Evolutionary conservation across 2,888 invertebrate species (phyloP).

Genomic region (Unio pictorum): DNA sequence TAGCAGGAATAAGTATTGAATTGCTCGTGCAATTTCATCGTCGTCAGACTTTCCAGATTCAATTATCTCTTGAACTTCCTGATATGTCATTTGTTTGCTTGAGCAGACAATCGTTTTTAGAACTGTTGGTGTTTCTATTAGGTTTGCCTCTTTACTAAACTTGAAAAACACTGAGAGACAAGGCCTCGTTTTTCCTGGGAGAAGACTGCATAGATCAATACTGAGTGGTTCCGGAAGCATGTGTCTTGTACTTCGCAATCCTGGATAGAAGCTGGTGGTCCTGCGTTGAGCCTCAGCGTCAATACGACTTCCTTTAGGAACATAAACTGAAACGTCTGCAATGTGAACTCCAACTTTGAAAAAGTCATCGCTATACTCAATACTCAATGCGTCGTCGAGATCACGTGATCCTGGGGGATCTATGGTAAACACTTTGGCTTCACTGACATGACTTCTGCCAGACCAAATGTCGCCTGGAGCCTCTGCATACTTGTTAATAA

Average conservation of each 20-base stretch:
- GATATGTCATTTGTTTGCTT: constrained; percentile 11
- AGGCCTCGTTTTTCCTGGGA: constrained; percentile 18
- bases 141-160: constrained; percentile 6
- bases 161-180: constrained; percentile 31
- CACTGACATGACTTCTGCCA: constrained; percentile 20
- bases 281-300: constrained; percentile 37
- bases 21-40: constrained; percentile 7
- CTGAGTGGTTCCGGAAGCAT: constrained; percentile 38
- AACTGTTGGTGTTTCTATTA: neutral
- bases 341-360: constrained; percentile 39
- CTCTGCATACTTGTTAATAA: neutral
- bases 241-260: constrained; percentile 11
- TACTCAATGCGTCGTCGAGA: constrained; percentile 38
- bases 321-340: constrained; percentile 33
- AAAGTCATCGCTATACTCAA: constrained; percentile 14
- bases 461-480: neutral
- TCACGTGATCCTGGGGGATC: constrained; percentile 30
- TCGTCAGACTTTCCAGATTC: neutral
- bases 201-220: constrained; percentile 19
- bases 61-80: constrained; percentile 16
- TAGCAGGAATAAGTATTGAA: constrained; percentile 18
- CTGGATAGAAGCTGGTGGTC: constrained; percentile 31
- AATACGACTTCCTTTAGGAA: constrained; percentile 26
- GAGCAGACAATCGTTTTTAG: constrained; percentile 10
- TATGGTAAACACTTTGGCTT: constrained; percentile 31